Base-by-base conservation (phyloP, 2,797 vertebrate species). In the Sylvilagus floridanus region DNA sequence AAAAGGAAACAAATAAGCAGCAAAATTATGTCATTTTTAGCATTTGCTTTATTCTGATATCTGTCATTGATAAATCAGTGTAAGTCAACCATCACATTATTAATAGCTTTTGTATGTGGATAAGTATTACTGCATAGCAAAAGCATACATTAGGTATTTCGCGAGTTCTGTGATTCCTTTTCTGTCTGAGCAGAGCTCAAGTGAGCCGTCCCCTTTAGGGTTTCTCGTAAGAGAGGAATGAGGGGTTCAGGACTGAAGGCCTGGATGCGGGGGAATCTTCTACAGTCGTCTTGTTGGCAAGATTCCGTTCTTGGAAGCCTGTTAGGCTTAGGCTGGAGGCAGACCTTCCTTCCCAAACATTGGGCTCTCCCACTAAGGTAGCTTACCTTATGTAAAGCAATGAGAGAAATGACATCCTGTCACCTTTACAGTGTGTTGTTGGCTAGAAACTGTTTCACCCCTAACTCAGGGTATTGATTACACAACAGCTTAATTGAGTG, bases 1-100 rank as follows among this genome's bases (percentile, higher is more conserved):
- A 81, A 82, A 93, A 52, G 19, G 17, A 62, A 83, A 82, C 2
- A 83, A 84, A 76, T 24, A 85, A 71, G 22, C 5, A 32, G 35
- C 66, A 88, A 73, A 50, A 63, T 26, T 13, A 50, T 16, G 28
- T 0, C 11, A 79, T 75, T 28, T 79, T 82, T 75, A 65, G 24
- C 14, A 79, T 95, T 90, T 75, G 3, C 7, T 21, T 82, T 54
- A 75, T 77, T 84, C 28, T 82, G 69, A 79, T 4, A 32, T 62
- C 85, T 71, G 8, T 66, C 4, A 68, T 16, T 62, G 4, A 71
- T 85, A 82, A n/a, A 35, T 91, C 19, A 37, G 14, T 7, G 21
- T 47, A 76, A 42, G 10, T n/a, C 73, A 88, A 32, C 65, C 28
- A 62, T 11, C 75, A 4, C 32, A 7, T 37, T 66, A 69, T 69